Base-by-base conservation (phyloP, 2,797 vertebrate genomes). In the Helicolenus hilgendorfi region DNA sequence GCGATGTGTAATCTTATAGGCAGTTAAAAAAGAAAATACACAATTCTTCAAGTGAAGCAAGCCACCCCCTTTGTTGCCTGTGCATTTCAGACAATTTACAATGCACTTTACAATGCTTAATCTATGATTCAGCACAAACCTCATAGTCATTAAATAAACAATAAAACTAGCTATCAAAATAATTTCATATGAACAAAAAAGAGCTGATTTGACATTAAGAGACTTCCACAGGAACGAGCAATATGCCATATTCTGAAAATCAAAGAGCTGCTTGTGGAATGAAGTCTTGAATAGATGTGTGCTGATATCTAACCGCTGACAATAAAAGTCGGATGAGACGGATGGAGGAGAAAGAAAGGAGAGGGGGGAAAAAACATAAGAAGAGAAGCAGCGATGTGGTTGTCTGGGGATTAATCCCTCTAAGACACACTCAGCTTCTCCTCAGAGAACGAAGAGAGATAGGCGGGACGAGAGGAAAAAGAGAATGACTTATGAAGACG, bases 401-500 rank as follows among this genome's bases (percentile, higher is more conserved):
- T 88, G 92, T 92, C 87, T 78, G 80, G 90, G 90, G 94, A 96
- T 83, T 93, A 82, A 94, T 93, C 85, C 89, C 87, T 88, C 84
- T 45, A 87, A 92, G 90, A 94, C 81, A 86, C 77, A 77, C 88
- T 91, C 73, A 55, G 84, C 72, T 85, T 89, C 92, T 95, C 94
- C 93, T 94, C 81, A 5, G 94, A 95, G 95, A 83, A 88, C 13
- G 65, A 80, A 79, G 84, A 70, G 72, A 72, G 75, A 85, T 84
- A 85, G 67, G 58, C 56, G 83, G 81, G 77, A 84, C 59, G 81
- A 79, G 77, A 9, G 83, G 89, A 86, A 81, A 95, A 94, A 95
- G 95, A 85, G 96, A 96, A 96, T 96, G 93, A 89, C 91, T 95
- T 94, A 96, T 95, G 95, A 96, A 93, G 94, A 93, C 45, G 65